A percentile compares a stretch with the other conserved stretches of the same genome.
Evolutionary conservation across 2,797 vertebrate species (phyloP).

Genomic region (Lophius americanus): DNA sequence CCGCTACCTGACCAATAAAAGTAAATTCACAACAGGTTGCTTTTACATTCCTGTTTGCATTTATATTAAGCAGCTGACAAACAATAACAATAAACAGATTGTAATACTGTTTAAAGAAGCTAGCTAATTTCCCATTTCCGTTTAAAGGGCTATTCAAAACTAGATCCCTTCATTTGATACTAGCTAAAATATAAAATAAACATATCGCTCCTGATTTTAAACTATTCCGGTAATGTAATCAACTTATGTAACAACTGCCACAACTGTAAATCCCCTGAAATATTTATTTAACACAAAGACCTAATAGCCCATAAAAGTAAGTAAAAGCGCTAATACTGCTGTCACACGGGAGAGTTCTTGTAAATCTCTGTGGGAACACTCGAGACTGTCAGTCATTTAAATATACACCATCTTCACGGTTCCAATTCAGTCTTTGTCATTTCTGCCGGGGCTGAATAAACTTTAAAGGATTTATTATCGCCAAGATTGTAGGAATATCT

Average conservation of each 20-base stretch:
- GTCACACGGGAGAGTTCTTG: not conserved
- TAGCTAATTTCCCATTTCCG: not conserved
- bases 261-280: conserved; percentile 6
- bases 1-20: too few species aligned
- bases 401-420: not conserved
- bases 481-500: too few species aligned
- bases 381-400: conserved; percentile 16
- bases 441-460: not conserved
- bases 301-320: conserved; percentile 15
- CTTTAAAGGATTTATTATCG: not conserved
- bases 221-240: conserved; percentile 6
- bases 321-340: conserved; percentile 4
- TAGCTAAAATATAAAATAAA: not conserved
- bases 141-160: too few species aligned
- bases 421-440: conserved; percentile 2
- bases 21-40: not conserved
- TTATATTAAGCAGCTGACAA: not conserved
- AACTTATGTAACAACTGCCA: not conserved
- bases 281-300: conserved; percentile 7
- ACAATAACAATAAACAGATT: not conserved
- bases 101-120: not conserved
- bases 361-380: conserved; percentile 16
- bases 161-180: not conserved
- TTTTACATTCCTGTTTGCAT: conserved; percentile 3
- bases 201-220: not conserved